Evolutionary conservation across 92 coral and sea anemone genomes (phyloP).

Genomic region (Chrysogorgia sp.): DNA sequence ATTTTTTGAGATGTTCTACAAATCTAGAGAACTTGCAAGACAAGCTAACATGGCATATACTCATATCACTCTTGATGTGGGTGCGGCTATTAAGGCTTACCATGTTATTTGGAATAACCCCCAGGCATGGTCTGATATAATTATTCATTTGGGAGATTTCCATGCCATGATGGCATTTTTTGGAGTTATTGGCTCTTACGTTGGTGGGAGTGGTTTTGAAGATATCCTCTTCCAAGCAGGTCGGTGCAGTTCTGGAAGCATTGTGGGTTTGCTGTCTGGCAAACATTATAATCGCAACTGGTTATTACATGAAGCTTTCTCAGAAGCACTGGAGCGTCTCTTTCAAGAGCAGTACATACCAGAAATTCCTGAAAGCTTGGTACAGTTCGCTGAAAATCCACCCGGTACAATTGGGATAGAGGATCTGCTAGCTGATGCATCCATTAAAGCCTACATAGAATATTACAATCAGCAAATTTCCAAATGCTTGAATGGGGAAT

Average conservation of each 20-base stretch:
- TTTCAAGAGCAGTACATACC: conserved; percentile 18
- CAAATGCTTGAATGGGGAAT: conserved; percentile 31
- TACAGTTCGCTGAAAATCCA: neutral
- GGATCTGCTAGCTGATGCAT: neutral
- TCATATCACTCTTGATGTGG: too few relatives aligned
- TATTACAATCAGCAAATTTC: too few relatives aligned
- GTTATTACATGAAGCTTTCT: conserved; percentile 11
- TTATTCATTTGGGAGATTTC: conserved; percentile 27
- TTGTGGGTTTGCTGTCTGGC: neutral
- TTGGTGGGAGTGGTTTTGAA: conserved; percentile 25
- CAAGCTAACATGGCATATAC: conserved; percentile 25
- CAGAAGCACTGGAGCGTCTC: too few relatives aligned
- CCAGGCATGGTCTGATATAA: conserved; percentile 11
- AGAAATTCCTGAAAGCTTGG: neutral
- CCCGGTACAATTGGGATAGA: neutral
- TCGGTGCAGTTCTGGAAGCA: conserved; percentile 25
- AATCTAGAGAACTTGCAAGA: conserved; percentile 9
- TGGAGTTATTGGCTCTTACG: conserved; percentile 10
- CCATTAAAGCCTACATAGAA: neutral
- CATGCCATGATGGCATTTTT: conserved; percentile 32
- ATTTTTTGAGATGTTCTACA: conserved; percentile 10
- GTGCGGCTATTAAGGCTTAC: too few relatives aligned
- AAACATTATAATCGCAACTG: conserved; percentile 15
- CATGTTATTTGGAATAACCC: conserved; percentile 47
- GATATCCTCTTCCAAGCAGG: conserved; percentile 26